Evolutionary conservation across 2,888 invertebrate genomes (phyloP).

Genomic region (Drosophila pseudotakahashii): DNA sequence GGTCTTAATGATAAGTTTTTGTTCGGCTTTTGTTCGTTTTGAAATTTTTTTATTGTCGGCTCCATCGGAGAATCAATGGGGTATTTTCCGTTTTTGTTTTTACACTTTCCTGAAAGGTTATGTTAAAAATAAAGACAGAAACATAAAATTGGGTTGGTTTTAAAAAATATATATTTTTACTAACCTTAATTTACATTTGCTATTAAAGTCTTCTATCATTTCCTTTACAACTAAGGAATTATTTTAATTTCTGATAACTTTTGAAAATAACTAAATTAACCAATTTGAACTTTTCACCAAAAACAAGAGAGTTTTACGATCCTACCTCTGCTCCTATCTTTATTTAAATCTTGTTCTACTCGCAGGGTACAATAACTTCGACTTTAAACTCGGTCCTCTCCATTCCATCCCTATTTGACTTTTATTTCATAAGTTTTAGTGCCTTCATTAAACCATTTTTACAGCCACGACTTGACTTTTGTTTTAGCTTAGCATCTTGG

Average conservation of each 20-base stretch:
- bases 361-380: constrained; percentile 11
- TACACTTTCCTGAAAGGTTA: constrained; percentile 1
- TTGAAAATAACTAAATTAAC: neutral
- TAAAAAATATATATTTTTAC: too few species aligned
- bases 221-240: neutral
- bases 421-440: constrained; percentile 57
- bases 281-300: neutral
- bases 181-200: neutral
- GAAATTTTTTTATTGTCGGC: constrained; percentile 11
- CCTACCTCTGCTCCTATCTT: constrained; percentile 12
- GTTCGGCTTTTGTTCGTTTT: constrained; percentile 29
- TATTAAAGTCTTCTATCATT: neutral
- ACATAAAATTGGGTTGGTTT: too few species aligned
- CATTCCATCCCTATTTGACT: constrained; percentile 4
- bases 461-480: constrained; percentile 49
- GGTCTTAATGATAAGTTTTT: constrained; percentile 69
- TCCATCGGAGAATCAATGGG: neutral
- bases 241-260: too few species aligned
- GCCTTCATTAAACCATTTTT: constrained; percentile 72
- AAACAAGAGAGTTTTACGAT: constrained; percentile 8
- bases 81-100: constrained; percentile 11
- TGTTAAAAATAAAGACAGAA: too few species aligned
- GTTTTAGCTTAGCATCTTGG: constrained; percentile 28
- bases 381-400: neutral
- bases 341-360: constrained; percentile 18